Evolutionary conservation across 2,797 vertebrate species (phyloP), one percentile per base, ranked within the genome.

Genomic region (Diplodus puntazzo): DNA sequence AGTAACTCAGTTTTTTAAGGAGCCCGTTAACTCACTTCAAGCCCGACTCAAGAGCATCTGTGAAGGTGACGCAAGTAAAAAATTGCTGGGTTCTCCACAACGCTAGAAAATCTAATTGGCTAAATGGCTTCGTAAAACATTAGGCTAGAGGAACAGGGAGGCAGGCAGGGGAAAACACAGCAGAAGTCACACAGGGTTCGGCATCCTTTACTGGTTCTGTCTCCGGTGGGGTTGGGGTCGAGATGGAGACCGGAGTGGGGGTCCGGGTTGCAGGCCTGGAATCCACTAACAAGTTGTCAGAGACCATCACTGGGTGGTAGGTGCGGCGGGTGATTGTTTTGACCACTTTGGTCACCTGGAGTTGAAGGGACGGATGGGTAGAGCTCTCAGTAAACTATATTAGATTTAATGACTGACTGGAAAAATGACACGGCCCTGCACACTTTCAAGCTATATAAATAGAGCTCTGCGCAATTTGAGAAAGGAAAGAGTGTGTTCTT

Each of bases 331-430:
- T 87, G 91, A 95, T 88, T 79, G 89, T 94, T 95, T 93, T 92
- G 87, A 95, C 83, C 84, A 92, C 90, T 84, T 92, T 93, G 74
- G 90, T 90, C 79, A 95, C 91, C 94, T 93, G 70, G 43, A 85
- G 69, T 67, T 67, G 66, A 42, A 82, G 64, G 80, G 42, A 67
- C 23, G 54, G 1, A 42, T 63, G 46, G 71, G 53, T 58, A 74
- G 39, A 70, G 54, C 21, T 27, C 50, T 82, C 46, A 69, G 73
- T 1, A 64, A 57, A 53, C 21, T 12, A 49, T 27, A 23, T 45
- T 52, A 17, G 25, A 62, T 27, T 4, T 20, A 9, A 69, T 46
- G 74, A 17, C 5, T 20, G 39, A 55, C 18, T 60, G 12, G 0
- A 18, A 27, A 34, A 45, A 75, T 21, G 11, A 70, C 14, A 58